Base-by-base conservation (phyloP, 2,797 vertebrate genomes). In the Loriculus beryllinus region DNA sequence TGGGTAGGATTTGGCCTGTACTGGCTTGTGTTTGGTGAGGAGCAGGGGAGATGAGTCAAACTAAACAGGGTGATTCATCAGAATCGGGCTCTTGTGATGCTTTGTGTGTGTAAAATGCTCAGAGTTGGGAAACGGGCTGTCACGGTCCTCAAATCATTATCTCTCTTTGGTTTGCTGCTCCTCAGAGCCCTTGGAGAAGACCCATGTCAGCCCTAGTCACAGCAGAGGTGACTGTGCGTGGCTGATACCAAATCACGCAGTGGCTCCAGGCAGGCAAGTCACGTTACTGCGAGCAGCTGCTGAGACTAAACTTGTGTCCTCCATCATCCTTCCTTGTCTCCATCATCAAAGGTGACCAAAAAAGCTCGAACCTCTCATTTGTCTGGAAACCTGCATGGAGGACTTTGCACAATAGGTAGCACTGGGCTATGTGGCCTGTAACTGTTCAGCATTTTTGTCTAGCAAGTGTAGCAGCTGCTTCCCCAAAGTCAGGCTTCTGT, bases 1-100 rank as follows among this genome's bases (percentile, higher is more conserved):
- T 21, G 45, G 45, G 49, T 35, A 49, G 82, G 81, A 84, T 78
- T 86, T 86, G 68, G 60, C 95, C 47, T 92, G 93, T 91, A 40
- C 80, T 76, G 74, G 87, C 92, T 95, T 93, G 91, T 3, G 10
- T 74, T 82, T 42, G 59, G 74, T 49, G 59, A 79, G 59, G 37
- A 86, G 63, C 42, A 62, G 54, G 14, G 60, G 35, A 85, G 83
- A 71, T 63, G 75, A 95, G 57, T 93, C 83, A 83, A 69, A 68
- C 57, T 9, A 12, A 77, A 52, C 49, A 48, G 60, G 23, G 48
- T 93, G 93, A 94, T 49, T 95, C 94, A 93, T 42, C 71, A 37
- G 81, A 79, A 74, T 37, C 3, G 12, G 59, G 37, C 71, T 83
- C 31, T 12, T 48, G 60, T 10, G 6, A 7, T 65, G 65, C 42